Evolutionary conservation across 2,797 vertebrate genomes (phyloP).

Genomic region (Apogon talboti): DNA sequence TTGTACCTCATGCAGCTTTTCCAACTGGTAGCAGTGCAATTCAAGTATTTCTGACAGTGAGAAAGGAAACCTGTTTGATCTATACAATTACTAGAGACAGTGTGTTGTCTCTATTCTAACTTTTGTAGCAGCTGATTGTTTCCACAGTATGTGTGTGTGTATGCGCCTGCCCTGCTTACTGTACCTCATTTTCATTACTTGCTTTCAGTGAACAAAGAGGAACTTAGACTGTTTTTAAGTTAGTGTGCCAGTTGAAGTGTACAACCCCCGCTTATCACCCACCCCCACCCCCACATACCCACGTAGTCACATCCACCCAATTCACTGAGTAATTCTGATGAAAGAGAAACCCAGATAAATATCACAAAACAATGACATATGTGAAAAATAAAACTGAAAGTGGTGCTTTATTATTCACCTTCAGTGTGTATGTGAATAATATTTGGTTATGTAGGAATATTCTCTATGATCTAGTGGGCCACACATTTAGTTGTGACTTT

Average conservation of each 20-base stretch:
- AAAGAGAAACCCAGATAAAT: neutral
- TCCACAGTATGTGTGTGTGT: neutral
- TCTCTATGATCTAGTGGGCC: too few species aligned
- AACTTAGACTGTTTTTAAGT: constrained; percentile 11
- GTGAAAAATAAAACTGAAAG: neutral
- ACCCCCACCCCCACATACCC: constrained; percentile 23
- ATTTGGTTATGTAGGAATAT: too few species aligned
- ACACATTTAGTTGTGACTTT: too few species aligned
- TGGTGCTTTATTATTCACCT: neutral
- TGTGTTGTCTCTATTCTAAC: neutral
- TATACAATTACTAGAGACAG: too few species aligned
- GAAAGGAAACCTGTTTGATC: neutral
- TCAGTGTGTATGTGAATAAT: neutral
- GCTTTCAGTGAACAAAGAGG: constrained; percentile 25
- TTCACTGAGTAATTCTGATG: neutral
- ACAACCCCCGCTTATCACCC: constrained; percentile 3
- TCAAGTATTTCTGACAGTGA: neutral
- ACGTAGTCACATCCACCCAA: neutral
- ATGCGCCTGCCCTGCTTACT: neutral
- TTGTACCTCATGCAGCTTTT: neutral
- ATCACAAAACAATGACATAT: neutral
- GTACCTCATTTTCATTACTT: neutral
- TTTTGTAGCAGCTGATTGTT: neutral
- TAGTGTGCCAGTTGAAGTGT: constrained; percentile 1
- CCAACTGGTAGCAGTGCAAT: neutral